Conservation (phyloP, 2,888 invertebrate species). For the Aspidiotus destructor region DNA sequence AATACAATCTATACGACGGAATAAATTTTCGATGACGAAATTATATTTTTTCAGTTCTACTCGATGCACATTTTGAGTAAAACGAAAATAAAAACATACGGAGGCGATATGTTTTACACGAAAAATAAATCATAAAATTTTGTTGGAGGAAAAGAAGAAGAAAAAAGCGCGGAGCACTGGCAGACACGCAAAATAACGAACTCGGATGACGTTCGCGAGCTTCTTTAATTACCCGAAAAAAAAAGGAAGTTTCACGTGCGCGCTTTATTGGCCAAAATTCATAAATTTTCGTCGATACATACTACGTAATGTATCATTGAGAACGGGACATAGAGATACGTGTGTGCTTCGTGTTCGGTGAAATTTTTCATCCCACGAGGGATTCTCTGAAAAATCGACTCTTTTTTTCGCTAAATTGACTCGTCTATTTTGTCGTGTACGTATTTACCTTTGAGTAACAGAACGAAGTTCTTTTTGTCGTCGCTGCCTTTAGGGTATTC, state of each 20-base stretch:
- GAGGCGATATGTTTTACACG: neutral
- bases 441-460: constrained; percentile 66
- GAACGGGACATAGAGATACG: too few relatives aligned
- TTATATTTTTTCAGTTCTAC: neutral
- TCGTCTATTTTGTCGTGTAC: neutral
- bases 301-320: neutral
- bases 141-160: neutral
- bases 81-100: constrained; percentile 9
- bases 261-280: neutral
- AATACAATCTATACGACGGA: too few relatives aligned
- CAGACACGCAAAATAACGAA: constrained; percentile 10
- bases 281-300: neutral
- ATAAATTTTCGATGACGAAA: neutral
- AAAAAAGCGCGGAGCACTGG: constrained; percentile 8
- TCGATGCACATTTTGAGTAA: neutral
- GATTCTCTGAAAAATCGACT: too few relatives aligned
- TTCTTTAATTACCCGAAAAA: constrained; percentile 5
- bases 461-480: constrained; percentile 87
- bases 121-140: constrained; percentile 13
- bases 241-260: constrained; percentile 9
- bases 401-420: too few relatives aligned
- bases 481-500: constrained; percentile 88
- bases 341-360: too few relatives aligned
- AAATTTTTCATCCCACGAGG: too few relatives aligned
- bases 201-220: constrained; percentile 9